These are phyloP conservation scores for Drosophila bifasciata DNA, from an alignment of 1,140 invertebrate species.

Conservation along the genomic window DNA sequence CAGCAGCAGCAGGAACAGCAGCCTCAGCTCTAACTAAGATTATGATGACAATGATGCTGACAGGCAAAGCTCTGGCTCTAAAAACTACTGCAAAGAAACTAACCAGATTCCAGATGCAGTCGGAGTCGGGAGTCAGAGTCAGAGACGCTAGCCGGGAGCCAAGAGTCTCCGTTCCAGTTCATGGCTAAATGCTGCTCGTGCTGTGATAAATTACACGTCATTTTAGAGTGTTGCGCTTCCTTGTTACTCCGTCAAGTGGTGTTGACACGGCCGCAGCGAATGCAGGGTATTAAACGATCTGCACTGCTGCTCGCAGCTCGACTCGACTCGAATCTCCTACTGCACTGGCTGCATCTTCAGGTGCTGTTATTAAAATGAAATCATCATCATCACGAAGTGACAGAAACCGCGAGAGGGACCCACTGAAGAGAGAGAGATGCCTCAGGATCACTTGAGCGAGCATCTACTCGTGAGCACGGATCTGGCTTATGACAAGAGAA, in stretches of 20 bases:
- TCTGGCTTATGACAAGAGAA: slow-evolving; percentile 72
- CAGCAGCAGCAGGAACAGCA: slow-evolving; percentile 28
- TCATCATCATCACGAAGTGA: slow-evolving; percentile 77
- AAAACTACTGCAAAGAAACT: slow-evolving; percentile 27
- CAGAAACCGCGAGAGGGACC: slow-evolving; percentile 49
- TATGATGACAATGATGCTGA: slow-evolving; percentile 55
- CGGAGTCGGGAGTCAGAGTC: slow-evolving; percentile 11
- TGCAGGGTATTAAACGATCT: slow-evolving; percentile 55
- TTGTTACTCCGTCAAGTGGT: slow-evolving; percentile 78
- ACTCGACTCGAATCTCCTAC: slow-evolving; percentile 4
- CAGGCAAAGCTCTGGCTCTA: slow-evolving; percentile 23
- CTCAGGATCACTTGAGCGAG: slow-evolving; percentile 42
- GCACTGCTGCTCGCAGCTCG: slow-evolving; percentile 1
- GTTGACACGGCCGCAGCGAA: slow-evolving; percentile 61
- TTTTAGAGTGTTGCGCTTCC: slow-evolving; percentile 76
- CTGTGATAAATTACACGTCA: slow-evolving; percentile 77
- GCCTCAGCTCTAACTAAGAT: slow-evolving; percentile 34
- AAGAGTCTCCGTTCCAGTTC: slow-evolving; percentile 58
- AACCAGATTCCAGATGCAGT: slow-evolving; percentile 16
- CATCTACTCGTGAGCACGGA: slow-evolving; percentile 34
- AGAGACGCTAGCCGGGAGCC: neutral
- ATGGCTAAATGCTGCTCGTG: slow-evolving; percentile 78
- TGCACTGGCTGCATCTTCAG: slow-evolving; percentile 33
- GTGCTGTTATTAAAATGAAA: slow-evolving; percentile 79
- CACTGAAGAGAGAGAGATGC: slow-evolving; percentile 20